Evolutionary conservation across 2,888 invertebrate genomes (phyloP).

Genomic region (Platycnemis pennipes): DNA sequence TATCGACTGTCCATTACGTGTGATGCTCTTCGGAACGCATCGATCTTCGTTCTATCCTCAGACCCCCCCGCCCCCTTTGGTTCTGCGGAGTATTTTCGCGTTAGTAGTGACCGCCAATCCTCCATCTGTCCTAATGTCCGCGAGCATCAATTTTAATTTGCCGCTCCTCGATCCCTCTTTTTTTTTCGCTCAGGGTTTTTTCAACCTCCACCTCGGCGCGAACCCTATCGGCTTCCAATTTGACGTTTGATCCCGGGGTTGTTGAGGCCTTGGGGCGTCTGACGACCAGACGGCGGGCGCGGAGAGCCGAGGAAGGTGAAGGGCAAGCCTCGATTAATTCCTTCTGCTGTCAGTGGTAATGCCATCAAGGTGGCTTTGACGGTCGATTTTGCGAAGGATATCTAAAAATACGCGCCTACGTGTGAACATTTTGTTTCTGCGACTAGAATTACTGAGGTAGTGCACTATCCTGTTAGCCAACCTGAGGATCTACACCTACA

Average conservation of each 20-base stretch:
- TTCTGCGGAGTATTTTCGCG: too few relatives aligned
- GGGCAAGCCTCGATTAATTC: background rate
- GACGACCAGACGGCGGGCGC: background rate
- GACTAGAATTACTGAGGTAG: too few relatives aligned
- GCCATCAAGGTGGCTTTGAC: background rate
- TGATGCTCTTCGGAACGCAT: background rate
- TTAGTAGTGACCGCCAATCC: too few relatives aligned
- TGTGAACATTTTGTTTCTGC: too few relatives aligned
- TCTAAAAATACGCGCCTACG: background rate
- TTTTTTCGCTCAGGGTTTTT: too few relatives aligned
- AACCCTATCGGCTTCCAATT: background rate
- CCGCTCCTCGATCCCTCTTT: background rate
- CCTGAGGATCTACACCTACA: too few relatives aligned
- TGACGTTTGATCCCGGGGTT: background rate
- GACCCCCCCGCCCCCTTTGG: too few relatives aligned
- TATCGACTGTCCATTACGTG: background rate
- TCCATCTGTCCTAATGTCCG: background rate
- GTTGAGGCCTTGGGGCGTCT: background rate
- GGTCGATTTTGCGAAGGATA: background rate
- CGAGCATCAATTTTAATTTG: background rate
- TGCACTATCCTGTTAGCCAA: too few relatives aligned
- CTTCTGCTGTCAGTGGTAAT: background rate
- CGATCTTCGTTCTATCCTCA: background rate
- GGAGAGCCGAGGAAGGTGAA: too few relatives aligned
- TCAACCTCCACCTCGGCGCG: background rate